These are phyloP conservation scores for Drosophila rellima DNA, from an alignment of 2,888 invertebrate species.

Conservation along the genomic window DNA sequence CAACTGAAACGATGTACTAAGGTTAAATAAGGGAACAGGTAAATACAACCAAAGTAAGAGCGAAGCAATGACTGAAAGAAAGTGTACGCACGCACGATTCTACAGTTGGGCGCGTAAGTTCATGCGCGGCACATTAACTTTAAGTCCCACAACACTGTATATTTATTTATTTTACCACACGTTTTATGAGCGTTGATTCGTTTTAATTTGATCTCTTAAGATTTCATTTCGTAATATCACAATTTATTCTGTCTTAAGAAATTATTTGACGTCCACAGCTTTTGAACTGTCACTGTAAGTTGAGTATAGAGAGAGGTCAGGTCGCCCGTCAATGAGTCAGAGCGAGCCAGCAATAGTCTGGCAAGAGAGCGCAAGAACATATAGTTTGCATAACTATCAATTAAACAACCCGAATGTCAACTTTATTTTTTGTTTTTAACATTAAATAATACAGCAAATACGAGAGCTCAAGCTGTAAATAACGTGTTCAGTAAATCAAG, in stretches of 20 bases:
- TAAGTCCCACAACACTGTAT: background rate
- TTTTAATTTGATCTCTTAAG: background rate
- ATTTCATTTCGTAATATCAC: background rate
- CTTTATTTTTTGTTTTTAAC: background rate
- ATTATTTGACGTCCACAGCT: background rate
- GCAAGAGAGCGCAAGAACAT: conserved; percentile 26
- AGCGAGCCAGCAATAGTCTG: conserved; percentile 44
- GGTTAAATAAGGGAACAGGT: conserved; percentile 66
- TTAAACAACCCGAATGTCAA: background rate
- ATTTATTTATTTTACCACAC: background rate
- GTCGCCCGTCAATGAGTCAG: conserved; percentile 22
- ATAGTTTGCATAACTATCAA: conserved; percentile 10
- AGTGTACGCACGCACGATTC: conserved; percentile 53
- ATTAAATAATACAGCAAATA: background rate
- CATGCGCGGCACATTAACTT: background rate
- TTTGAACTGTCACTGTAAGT: conserved; percentile 32
- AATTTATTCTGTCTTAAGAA: background rate
- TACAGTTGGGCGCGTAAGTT: conserved; percentile 43
- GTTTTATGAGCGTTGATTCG: background rate
- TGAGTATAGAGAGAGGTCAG: conserved; percentile 31
- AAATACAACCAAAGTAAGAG: conserved; percentile 65
- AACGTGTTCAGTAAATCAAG: conserved; percentile 3
- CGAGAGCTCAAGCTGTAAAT: background rate
- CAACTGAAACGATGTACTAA: conserved; percentile 57
- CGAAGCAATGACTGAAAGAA: conserved; percentile 69